Evolutionary conservation across 2,113 vertebrate genomes (phyloP).

Genomic region (Agapornis roseicollis): DNA sequence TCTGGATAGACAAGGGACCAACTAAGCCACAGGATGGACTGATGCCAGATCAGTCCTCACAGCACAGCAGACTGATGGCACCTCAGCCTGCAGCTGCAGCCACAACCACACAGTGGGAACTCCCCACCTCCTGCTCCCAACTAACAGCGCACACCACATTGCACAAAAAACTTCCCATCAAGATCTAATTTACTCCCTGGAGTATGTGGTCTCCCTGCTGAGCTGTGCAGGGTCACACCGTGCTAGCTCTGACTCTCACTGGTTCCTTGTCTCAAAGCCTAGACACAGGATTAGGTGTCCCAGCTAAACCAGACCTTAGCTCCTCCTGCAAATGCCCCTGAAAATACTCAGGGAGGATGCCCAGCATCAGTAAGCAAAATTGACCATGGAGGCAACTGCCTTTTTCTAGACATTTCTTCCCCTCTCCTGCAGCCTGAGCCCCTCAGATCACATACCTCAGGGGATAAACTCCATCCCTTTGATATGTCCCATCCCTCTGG

Average conservation of each 20-base stretch:
- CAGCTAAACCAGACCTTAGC: background rate
- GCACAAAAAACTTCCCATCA: background rate
- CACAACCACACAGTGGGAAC: background rate
- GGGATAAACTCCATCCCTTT: background rate
- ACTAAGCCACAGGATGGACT: background rate
- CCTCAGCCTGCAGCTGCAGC: background rate
- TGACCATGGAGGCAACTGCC: background rate
- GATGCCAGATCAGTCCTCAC: background rate
- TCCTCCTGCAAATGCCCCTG: background rate
- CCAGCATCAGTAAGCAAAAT: background rate
- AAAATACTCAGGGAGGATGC: background rate
- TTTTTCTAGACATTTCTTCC: background rate
- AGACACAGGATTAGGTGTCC: background rate
- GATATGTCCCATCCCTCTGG: background rate
- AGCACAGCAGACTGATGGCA: background rate
- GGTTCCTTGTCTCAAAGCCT: background rate
- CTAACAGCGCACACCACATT: background rate
- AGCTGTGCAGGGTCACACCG: background rate
- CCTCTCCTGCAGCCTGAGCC: background rate
- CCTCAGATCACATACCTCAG: background rate
- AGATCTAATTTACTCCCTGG: background rate
- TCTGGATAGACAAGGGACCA: background rate
- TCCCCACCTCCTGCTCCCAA: background rate
- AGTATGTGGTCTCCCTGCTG: background rate
- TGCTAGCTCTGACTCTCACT: fast-evolving